Conservation (phyloP, 2,888 invertebrate genomes). For the Amaurobius ferox region DNA sequence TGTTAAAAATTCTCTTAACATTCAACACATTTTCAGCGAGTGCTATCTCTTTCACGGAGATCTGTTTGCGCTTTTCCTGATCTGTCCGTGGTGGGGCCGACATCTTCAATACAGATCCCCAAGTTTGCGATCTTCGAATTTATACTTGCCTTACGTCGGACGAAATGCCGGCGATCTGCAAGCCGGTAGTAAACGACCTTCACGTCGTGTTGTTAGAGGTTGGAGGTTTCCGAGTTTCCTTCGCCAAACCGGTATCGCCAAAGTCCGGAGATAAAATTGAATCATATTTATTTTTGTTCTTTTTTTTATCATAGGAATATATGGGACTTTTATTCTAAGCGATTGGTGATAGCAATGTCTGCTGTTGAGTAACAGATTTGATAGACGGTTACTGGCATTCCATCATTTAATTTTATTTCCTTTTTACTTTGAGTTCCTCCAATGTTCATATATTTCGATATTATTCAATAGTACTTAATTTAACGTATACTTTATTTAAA, state of each 20-base stretch:
- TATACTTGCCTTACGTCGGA: background rate
- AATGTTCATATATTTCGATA: too few species aligned
- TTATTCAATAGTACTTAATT: too few species aligned
- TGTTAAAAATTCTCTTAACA: constrained; percentile 98
- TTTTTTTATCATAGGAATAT: too few species aligned
- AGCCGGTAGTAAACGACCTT: background rate
- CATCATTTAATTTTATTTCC: too few species aligned
- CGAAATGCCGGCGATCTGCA: background rate
- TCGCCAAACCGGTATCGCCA: constrained; percentile 18
- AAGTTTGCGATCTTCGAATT: background rate
- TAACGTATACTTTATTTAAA: too few species aligned
- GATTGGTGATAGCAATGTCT: too few species aligned
- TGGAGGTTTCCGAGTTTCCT: background rate
- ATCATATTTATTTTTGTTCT: too few species aligned
- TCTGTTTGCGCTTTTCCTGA: constrained; percentile 73
- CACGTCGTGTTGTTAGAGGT: background rate
- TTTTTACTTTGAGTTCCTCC: too few species aligned
- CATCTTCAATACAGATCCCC: constrained; percentile 6
- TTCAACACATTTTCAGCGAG: constrained; percentile 97
- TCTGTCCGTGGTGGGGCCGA: constrained; percentile 66
- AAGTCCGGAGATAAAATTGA: background rate
- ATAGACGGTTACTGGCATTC: too few species aligned
- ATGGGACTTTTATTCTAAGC: too few species aligned
- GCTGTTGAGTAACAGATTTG: too few species aligned
- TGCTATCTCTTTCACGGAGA: constrained; percentile 82